Percentiles rank a stretch among this genome's conserved stretches.
Evolutionary conservation across 2,888 invertebrate genomes (phyloP).

Genomic region (Nomada lathburiana): DNA sequence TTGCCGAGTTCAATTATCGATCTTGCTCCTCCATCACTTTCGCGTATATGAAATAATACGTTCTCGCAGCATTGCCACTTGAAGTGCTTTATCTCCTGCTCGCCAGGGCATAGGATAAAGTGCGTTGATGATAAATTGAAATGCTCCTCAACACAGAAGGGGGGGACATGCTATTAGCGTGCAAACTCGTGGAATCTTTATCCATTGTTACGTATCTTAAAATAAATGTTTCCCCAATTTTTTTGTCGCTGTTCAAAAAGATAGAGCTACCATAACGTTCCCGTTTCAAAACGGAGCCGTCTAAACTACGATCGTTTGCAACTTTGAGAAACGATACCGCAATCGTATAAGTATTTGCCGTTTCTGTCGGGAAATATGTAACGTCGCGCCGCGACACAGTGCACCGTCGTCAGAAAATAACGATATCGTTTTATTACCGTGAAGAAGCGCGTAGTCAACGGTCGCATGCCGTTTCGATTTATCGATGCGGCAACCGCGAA

Average conservation of each 20-base stretch:
- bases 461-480: conserved; percentile 12
- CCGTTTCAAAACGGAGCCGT: not conserved
- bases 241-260: not conserved
- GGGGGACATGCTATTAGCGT: no score
- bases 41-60: conserved; percentile 30
- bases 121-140: conserved; percentile 37
- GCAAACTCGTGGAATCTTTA: no score
- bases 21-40: conserved; percentile 28
- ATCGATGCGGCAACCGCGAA: conserved; percentile 14
- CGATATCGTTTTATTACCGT: conserved; percentile 39
- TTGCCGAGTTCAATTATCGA: conserved; percentile 38
- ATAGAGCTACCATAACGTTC: conserved; percentile 5
- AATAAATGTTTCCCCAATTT: no score
- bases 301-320: conserved; percentile 21
- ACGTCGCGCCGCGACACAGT: conserved; percentile 6
- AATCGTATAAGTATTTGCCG: conserved; percentile 24
- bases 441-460: conserved; percentile 17
- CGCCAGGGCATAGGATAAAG: conserved; percentile 25
- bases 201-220: no score
- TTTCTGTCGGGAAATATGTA: conserved; percentile 26
- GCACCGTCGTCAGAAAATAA: conserved; percentile 8
- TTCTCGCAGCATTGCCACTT: conserved; percentile 15
- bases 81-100: conserved; percentile 33
- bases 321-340: conserved; percentile 29
- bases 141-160: not conserved